A percentile compares a stretch with the other conserved stretches of the same genome.
Evolutionary conservation across 2,888 invertebrate genomes (phyloP).

Genomic region (Galerucella calmariensis): DNA sequence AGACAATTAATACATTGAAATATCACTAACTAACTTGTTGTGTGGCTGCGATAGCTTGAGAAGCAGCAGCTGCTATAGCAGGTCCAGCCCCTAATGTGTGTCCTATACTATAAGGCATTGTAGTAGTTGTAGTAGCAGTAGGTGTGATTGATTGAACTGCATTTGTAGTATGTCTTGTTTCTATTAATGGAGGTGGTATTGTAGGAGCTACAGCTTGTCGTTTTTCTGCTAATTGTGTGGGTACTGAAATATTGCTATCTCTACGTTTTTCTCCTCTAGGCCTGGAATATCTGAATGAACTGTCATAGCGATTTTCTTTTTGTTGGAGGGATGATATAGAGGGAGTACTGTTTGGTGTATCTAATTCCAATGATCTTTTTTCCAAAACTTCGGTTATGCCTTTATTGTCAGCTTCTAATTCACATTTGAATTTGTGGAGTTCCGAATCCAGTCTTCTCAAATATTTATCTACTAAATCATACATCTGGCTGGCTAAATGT

Average conservation of each 20-base stretch:
- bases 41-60: constrained; percentile 95
- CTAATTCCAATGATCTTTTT: constrained; percentile 91
- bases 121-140: constrained; percentile 57
- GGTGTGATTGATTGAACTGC: constrained; percentile 46
- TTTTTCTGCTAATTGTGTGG: constrained; percentile 66
- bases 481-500: constrained; percentile 91
- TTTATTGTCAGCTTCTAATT: constrained; percentile 97
- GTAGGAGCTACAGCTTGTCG: constrained; percentile 58
- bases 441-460: constrained; percentile 88
- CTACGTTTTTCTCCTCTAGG: constrained; percentile 80
- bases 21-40: constrained; percentile 73
- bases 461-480: constrained; percentile 94
- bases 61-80: constrained; percentile 93
- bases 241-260: constrained; percentile 70
- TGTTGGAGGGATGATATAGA: constrained; percentile 73
- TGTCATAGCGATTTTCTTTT: constrained; percentile 82
- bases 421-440: constrained; percentile 97
- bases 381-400: constrained; percentile 96
- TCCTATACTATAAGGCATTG: constrained; percentile 77
- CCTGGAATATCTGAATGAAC: constrained; percentile 52
- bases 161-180: constrained; percentile 52
- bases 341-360: constrained; percentile 71
- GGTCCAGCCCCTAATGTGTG: constrained; percentile 85
- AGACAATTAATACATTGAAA: not conserved
- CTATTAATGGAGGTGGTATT: constrained; percentile 53